Evolutionary conservation across 2,113 vertebrate genomes (phyloP), one percentile per base, ranked within the genome.

Genomic region (Nansenia antarctica): DNA sequence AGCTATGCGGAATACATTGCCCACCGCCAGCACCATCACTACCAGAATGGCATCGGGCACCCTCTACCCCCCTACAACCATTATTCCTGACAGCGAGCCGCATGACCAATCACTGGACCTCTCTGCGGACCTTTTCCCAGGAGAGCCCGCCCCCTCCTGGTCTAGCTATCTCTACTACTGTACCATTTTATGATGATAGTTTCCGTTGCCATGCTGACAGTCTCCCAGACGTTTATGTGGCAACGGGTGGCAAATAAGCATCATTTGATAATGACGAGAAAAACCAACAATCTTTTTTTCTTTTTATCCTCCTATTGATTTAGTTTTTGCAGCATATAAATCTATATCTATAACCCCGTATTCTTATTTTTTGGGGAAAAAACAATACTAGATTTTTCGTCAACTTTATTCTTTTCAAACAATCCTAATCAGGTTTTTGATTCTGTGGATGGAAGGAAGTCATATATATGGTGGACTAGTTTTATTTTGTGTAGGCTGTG

Each of bases 171-270:
- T 99, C 89, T 98, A 98, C 95, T 98, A 99, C 92, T 99, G 98
- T 97, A 98, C 98, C 92, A 98, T 99, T 98, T 99, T 99, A 99
- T 98, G 98, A 99, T 99, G 96, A 96, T 98, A 95, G 96, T 98
- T 98, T 98, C 98, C 96, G 96, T 98, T 99, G 96, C 94, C 93
- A 86, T 92, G 94, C 78, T 90, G 91, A 85, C 89, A 83, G 87
- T 90, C 87, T 85, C 77, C 78, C 70, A 72, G 89, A 90, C 87
- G 89, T 90, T 91, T 89, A 91, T 93, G 63, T 95, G 96, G 96
- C 95, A 98, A 96, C 97, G 97, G 97, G 92, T 91, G 94, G 92
- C 91, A 94, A 92, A 89, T 68, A 89, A 91, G 89, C 85, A 82
- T 88, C 76, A 82, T 83, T 86, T 80, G 90, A 89, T 94, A 87